These are phyloP conservation scores for Labeo rohita DNA, from an alignment of 2,113 vertebrate species.

Conservation along the genomic window DNA sequence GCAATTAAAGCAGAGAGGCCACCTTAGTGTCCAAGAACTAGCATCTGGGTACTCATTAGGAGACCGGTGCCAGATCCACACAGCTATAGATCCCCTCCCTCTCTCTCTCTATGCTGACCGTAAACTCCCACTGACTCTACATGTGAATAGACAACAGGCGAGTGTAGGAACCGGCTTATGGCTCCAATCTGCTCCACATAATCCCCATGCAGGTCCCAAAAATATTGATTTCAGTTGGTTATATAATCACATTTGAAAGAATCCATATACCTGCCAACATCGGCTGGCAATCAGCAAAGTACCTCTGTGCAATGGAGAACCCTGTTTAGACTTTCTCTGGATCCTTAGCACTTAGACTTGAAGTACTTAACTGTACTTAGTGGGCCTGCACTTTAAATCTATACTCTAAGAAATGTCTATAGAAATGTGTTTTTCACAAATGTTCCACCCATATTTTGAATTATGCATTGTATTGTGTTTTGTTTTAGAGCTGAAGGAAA, in stretches of 20 bases:
- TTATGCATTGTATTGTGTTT: neutral
- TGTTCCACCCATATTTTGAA: too few relatives aligned
- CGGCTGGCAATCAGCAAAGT: constrained; percentile 15
- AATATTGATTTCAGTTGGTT: constrained; percentile 28
- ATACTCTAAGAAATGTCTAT: too few relatives aligned
- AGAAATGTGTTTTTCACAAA: too few relatives aligned
- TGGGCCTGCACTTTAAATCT: too few relatives aligned
- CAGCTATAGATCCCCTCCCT: neutral
- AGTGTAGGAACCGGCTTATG: constrained; percentile 17
- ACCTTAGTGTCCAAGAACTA: constrained; percentile 27
- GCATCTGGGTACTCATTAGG: constrained; percentile 35
- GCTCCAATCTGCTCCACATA: constrained; percentile 31
- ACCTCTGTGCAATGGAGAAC: neutral
- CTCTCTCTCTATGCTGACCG: neutral
- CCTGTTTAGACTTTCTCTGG: neutral
- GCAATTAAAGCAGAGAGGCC: constrained; percentile 34
- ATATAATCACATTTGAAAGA: constrained; percentile 27
- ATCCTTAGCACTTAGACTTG: neutral
- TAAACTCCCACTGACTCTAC: constrained; percentile 14
- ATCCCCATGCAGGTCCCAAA: constrained; percentile 9
- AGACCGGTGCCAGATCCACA: constrained; percentile 24
- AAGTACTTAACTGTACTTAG: neutral
- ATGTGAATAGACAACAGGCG: constrained; percentile 36
- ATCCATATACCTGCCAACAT: constrained; percentile 24
- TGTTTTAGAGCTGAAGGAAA: neutral